A percentile compares a stretch with the other conserved stretches of the same genome.
These are phyloP conservation scores for Eonycteris spelaea DNA, from an alignment of 2,113 vertebrate genomes.

Conservation along the genomic window DNA sequence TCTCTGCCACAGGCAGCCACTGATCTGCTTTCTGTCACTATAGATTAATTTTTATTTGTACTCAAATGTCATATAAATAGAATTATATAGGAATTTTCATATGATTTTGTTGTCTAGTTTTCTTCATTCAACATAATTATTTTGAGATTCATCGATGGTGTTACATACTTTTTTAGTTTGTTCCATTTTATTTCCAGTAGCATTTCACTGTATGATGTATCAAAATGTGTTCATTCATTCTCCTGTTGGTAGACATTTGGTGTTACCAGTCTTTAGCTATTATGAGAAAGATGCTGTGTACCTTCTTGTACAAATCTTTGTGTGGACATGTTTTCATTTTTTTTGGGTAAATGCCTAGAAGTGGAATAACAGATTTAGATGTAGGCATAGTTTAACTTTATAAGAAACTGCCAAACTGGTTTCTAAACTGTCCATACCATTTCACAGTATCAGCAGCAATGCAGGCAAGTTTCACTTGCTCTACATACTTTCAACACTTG, in stretches of 20 bases:
- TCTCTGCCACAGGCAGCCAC: not conserved
- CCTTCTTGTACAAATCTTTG: not conserved
- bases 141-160: not conserved
- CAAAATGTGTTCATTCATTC: not conserved
- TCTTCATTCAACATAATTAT: slow-evolving; percentile 12
- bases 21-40: slow-evolving; percentile 13
- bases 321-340: not conserved
- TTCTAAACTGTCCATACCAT: not conserved
- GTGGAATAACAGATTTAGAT: not conserved
- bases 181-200: not conserved
- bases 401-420: not conserved
- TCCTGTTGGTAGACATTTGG: not conserved
- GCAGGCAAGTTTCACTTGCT: not conserved
- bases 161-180: not conserved
- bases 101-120: slow-evolving; percentile 23
- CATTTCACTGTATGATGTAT: not conserved
- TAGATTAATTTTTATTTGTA: slow-evolving; percentile 12
- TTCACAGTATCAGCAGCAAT: not conserved
- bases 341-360: slow-evolving; percentile 8
- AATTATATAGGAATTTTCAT: not conserved
- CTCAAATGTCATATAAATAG: not conserved
- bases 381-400: not conserved
- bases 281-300: not conserved
- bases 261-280: not conserved
- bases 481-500: not conserved